phyloP scores from a whole-genome alignment of 1,140 invertebrate genomes.

The Cydia strobilella region DNA sequence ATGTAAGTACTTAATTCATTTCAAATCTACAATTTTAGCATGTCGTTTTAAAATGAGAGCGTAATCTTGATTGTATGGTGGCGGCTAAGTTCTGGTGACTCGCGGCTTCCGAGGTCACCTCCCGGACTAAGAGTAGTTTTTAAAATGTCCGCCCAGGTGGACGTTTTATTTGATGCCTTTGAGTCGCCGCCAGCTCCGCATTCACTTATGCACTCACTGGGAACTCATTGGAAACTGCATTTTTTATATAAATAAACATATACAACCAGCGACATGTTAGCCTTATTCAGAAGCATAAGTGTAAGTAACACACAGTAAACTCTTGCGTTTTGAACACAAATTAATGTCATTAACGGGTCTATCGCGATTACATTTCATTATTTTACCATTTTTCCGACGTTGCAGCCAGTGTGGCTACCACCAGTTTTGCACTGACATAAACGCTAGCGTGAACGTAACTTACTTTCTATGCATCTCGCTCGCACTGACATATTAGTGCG shows the following conservation, averaged over 20 bases:
- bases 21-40: neutral
- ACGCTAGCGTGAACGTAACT: no score
- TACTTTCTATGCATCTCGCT: no score
- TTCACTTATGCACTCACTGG: constrained; percentile 16
- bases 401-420: no score
- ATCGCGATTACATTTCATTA: no score
- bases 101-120: neutral
- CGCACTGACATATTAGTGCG: no score
- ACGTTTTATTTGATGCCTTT: constrained; percentile 32
- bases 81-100: neutral
- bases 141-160: constrained; percentile 29
- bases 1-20: no score
- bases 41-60: neutral
- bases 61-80: neutral
- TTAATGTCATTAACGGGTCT: no score
- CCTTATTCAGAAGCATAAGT: no score
- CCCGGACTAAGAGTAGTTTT: constrained; percentile 5
- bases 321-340: no score
- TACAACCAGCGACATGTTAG: neutral
- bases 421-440: no score
- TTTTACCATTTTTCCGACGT: no score
- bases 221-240: constrained; percentile 6
- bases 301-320: no score
- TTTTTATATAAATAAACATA: neutral
- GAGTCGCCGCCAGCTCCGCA: constrained; percentile 9